A percentile compares a stretch with the other conserved stretches of the same genome.
Conservation (phyloP, 2,797 vertebrate genomes). For the Epinephelus awoara region DNA sequence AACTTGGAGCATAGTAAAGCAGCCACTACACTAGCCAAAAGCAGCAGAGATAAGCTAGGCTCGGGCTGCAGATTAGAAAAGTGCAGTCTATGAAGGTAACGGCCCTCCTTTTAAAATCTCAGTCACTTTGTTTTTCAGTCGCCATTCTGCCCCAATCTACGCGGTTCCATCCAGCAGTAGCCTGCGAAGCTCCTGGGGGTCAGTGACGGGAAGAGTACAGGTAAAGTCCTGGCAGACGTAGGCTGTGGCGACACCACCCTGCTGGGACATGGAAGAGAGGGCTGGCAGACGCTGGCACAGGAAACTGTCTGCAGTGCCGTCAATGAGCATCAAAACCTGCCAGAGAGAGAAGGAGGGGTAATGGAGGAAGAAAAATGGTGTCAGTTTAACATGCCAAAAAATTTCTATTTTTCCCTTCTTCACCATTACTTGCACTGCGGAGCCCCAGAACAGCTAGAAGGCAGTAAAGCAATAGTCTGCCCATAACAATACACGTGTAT, state of each 20-base stretch:
- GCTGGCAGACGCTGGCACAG: constrained; percentile 88
- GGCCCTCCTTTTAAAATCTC: not conserved
- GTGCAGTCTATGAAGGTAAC: not conserved
- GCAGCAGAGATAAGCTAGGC: not conserved
- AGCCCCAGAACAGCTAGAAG: no score
- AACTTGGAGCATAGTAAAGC: not conserved
- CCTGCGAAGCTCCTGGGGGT: constrained; percentile 88
- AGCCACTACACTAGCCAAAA: not conserved
- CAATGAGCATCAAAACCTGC: constrained; percentile 91
- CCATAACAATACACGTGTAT: no score
- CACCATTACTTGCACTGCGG: no score
- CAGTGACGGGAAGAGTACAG: constrained; percentile 91
- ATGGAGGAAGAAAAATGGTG: not conserved
- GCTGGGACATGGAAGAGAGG: constrained; percentile 86
- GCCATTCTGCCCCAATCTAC: constrained; percentile 13
- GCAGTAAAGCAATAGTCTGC: no score
- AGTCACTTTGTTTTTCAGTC: not conserved
- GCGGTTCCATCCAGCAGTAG: constrained; percentile 80
- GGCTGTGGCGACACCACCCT: constrained; percentile 86
- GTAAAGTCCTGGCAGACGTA: constrained; percentile 92
- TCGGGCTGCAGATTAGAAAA: not conserved
- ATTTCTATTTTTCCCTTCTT: not conserved
- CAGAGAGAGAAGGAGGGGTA: not conserved
- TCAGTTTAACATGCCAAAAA: not conserved
- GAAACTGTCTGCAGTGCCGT: constrained; percentile 84